Percentiles rank a stretch among this genome's conserved stretches.
phyloP scores from a whole-genome alignment of 2,113 vertebrate genomes.

The Scopus umbretta region DNA sequence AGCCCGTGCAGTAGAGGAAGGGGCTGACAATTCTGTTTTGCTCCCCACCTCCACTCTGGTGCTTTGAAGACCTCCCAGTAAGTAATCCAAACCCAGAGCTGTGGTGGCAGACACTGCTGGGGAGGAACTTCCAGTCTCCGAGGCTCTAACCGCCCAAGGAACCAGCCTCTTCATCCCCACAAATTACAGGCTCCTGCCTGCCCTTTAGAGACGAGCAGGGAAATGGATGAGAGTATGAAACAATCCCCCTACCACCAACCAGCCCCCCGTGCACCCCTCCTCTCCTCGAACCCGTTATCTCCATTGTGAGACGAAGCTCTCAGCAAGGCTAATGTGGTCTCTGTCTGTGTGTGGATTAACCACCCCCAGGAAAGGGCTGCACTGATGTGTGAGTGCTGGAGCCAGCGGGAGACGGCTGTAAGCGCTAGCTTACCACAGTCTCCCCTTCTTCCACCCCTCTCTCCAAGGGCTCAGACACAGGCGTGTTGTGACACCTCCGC shows the following conservation, averaged over 20 bases:
- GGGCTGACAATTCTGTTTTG: not conserved
- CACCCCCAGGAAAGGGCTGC: not conserved
- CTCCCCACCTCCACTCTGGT: not conserved
- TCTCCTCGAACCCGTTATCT: conserved; percentile 19
- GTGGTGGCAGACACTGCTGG: conserved; percentile 5
- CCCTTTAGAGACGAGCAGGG: conserved; percentile 22
- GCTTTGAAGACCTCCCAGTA: conserved; percentile 50
- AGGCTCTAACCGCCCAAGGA: conserved; percentile 24
- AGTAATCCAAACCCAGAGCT: conserved; percentile 50
- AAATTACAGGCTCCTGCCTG: conserved; percentile 69
- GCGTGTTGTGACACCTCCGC: not conserved
- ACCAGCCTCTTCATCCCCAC: conserved; percentile 44
- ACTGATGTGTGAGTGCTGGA: not conserved
- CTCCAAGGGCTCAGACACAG: not conserved
- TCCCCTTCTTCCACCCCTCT: not conserved
- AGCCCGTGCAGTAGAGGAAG: not conserved
- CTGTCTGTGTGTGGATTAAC: not conserved
- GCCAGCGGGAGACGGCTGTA: not conserved
- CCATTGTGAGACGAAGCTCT: conserved; percentile 31
- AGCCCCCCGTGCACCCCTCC: not conserved
- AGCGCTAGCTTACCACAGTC: not conserved
- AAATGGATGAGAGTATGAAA: not conserved
- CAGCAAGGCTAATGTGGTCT: conserved; percentile 55
- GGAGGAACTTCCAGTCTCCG: conserved; percentile 54
- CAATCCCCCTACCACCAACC: conserved; percentile 8